phyloP scores from a whole-genome alignment of 2,113 vertebrate genomes.

The Barnardius zonarius region DNA sequence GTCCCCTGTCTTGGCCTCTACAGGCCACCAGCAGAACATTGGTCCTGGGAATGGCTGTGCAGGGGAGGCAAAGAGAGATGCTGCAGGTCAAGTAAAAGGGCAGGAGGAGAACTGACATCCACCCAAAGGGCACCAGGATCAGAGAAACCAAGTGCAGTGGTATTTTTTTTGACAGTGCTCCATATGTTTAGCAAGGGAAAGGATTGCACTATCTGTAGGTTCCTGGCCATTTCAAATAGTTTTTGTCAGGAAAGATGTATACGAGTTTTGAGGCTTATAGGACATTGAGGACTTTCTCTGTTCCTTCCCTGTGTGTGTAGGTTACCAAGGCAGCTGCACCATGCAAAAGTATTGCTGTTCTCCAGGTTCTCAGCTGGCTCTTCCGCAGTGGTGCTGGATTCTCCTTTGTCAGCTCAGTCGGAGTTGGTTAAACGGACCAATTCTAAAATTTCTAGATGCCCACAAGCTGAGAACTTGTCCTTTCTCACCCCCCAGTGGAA shows the following conservation, averaged over 20 bases:
- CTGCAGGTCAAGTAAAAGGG: background rate
- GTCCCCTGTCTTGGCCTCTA: background rate
- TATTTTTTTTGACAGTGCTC: background rate
- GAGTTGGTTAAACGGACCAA: background rate
- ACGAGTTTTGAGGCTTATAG: background rate
- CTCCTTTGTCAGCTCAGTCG: background rate
- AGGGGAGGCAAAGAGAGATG: background rate
- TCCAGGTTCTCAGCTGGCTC: background rate
- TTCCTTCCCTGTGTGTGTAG: background rate
- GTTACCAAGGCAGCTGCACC: background rate
- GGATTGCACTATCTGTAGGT: background rate
- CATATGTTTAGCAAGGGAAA: background rate
- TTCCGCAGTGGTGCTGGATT: background rate
- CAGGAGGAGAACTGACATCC: background rate
- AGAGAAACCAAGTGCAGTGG: background rate
- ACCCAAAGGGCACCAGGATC: background rate
- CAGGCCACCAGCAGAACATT: background rate
- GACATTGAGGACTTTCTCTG: background rate
- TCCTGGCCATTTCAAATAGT: background rate
- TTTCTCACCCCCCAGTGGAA: conserved; percentile 36
- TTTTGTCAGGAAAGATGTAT: background rate
- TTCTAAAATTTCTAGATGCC: too few species aligned
- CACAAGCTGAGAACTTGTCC: background rate
- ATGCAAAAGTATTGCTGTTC: background rate
- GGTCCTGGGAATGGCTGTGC: background rate